Base-by-base conservation (phyloP, 2,797 vertebrate species). In the Pogonophryne albipinna region DNA sequence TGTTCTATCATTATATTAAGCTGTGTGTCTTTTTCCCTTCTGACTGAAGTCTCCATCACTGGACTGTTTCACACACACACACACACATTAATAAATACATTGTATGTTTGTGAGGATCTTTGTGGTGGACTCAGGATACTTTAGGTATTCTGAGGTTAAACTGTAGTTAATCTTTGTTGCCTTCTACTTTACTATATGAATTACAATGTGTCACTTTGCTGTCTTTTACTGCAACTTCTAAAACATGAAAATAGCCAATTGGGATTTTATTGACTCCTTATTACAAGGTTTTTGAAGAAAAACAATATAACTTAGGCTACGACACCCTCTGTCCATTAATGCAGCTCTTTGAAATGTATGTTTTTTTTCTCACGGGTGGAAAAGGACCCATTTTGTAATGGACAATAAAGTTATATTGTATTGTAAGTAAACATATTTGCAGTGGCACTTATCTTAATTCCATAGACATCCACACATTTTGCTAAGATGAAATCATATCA, bases 41-140 rank as follows among this genome's bases (percentile, higher is more conserved):
- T 66, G 84, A 94, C 89, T 90, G 87, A 79, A 85, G 76, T 86
- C 76, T 85, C 80, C 92, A 92, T 92, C 85, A 93, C 90, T 92
- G 89, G 91, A 93, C 78, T 94, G 91, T 87, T 82, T 79, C 64
- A 12, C 55, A 19, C 27, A 8, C 34, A 34, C 34, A 16, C 9
- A 31, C 10, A 67, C 51, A 69, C 77, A 71, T 75, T 69, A 76
- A 80, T 20, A 77, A 49, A 71, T 59, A 65, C 71, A 49, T 71
- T 63, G 41, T 68, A 51, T 60, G 78, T 71, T 65, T 53, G 27
- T 6, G 11, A 50, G 6, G 70, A 51, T 44, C n/a, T 49, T 71
- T 66, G 60, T 67, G 62, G 62, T 68, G 17, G 50, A 78, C 66
- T 69, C 14, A 51, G 53, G 71, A 69, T 71, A 52, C 57, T 57